Evolutionary conservation across 2,797 vertebrate genomes (phyloP), one percentile per base, ranked within the genome.

Genomic region (Brotula barbata): DNA sequence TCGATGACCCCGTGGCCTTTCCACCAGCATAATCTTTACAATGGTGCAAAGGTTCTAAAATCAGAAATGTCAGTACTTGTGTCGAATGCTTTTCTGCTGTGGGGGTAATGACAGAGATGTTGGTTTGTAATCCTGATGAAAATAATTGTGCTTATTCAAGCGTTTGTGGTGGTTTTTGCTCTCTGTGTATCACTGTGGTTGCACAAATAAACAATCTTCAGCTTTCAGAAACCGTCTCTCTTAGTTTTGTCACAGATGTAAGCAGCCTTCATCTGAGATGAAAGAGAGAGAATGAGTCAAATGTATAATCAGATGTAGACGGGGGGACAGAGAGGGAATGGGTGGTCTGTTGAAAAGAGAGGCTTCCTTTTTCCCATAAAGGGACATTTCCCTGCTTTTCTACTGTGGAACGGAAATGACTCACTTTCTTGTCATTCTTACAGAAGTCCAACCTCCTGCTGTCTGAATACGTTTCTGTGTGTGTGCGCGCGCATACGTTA

Each of bases 381-480:
- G 77, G 78, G 82, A 81, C 67, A 81, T 73, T 74, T 45, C 68
- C 46, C 44, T 36, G 39, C 1, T 58, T 77, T 68, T 62, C 16
- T 41, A 33, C 21, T 56, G 40, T 21, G 1, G 20, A 77, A 39
- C 16, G 47, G 76, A 85, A 73, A 74, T 82, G 80, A 86, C 54
- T 84, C 81, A 77, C 57, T 50, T 59, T 65, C 57, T 43, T 59
- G 73, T 78, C 71, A 42, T 52, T 81, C 65, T 74, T 36, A 34
- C 40, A 22, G 48, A 43, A 72, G 58, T 73, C 58, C 67, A 41
- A 57, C 69, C 53, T 62, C 14, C 46, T 12, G 3, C 68, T 58
- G 43, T 19, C 22, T 55, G 62, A 42, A 28, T 1, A 23, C 43
- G 57, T 64, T 21, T 52, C 52, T 44, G 41, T 47, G 14, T 21